Conservation (phyloP, 2,113 vertebrate genomes). For the Regulus satrapa region DNA sequence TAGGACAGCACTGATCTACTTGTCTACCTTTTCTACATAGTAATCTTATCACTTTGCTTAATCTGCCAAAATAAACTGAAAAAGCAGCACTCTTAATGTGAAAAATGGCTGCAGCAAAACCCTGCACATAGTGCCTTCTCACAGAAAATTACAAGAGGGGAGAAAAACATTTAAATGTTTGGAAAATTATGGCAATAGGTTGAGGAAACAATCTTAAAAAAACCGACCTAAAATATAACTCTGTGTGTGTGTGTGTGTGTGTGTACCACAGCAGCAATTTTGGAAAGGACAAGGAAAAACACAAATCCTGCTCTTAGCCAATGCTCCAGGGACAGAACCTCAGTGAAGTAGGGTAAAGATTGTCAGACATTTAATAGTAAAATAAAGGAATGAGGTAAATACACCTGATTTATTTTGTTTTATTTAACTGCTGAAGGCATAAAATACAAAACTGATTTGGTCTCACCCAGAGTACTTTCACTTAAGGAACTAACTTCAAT, state of each 20-base stretch:
- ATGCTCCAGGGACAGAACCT: not conserved
- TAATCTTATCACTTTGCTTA: not conserved
- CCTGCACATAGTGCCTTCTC: not conserved
- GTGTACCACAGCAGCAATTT: not conserved
- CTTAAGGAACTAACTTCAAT: not conserved
- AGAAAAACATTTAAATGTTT: not conserved
- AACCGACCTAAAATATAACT: not conserved
- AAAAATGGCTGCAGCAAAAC: not conserved
- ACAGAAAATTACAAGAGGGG: not conserved
- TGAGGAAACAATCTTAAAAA: not conserved
- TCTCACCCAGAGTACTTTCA: not conserved
- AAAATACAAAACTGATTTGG: not conserved
- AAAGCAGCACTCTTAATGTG: not conserved
- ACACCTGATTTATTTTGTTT: not conserved
- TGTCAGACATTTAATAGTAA: not conserved
- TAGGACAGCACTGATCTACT: not conserved
- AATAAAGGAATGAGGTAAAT: not conserved
- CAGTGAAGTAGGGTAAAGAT: not conserved
- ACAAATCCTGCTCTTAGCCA: not conserved
- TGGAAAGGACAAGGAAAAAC: not conserved
- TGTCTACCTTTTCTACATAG: not conserved
- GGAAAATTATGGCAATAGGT: not conserved
- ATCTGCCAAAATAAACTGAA: constrained; percentile 3
- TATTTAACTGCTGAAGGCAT: not conserved
- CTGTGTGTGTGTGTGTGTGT: not conserved